Conservation (phyloP, 2,113 vertebrate genomes). For the Prolemur simus region DNA sequence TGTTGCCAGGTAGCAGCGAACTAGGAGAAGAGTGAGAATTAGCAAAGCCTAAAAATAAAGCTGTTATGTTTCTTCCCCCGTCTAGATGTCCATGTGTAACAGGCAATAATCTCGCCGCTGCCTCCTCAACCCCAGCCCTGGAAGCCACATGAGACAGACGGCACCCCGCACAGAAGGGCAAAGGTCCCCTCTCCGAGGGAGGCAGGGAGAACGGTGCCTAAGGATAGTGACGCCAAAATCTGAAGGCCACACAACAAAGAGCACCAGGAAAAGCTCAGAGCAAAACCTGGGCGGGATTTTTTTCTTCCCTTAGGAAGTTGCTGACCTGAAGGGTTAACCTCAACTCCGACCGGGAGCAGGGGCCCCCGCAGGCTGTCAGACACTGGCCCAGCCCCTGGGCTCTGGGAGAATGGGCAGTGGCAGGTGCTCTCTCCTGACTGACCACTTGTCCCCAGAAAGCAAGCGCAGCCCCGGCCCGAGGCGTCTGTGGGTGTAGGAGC, state of each 20-base stretch:
- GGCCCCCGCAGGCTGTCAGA: not conserved
- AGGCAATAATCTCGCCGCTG: conserved; percentile 67
- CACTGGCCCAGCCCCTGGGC: rapidly evolving
- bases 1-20: conserved; percentile 89
- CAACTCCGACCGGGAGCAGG: not conserved
- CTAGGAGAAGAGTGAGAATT: conserved; percentile 84
- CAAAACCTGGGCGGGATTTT: not conserved
- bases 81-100: conserved; percentile 77
- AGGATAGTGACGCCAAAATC: not conserved
- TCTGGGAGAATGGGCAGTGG: not conserved
- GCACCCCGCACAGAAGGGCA: not conserved
- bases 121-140: conserved; percentile 23
- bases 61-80: conserved; percentile 68
- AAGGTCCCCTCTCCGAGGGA: too few species aligned
- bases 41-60: conserved; percentile 90
- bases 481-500: not conserved
- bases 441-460: not conserved
- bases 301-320: not conserved
- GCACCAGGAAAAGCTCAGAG: too few species aligned
- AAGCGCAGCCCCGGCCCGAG: not conserved
- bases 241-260: not conserved
- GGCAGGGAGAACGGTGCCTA: not conserved
- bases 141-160: not conserved
- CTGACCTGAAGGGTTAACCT: not conserved
- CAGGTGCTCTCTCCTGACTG: not conserved